Base-by-base conservation (phyloP, 30 jellyfish, hydroid and myxozoan species). In the Turritopsis dohrnii region DNA sequence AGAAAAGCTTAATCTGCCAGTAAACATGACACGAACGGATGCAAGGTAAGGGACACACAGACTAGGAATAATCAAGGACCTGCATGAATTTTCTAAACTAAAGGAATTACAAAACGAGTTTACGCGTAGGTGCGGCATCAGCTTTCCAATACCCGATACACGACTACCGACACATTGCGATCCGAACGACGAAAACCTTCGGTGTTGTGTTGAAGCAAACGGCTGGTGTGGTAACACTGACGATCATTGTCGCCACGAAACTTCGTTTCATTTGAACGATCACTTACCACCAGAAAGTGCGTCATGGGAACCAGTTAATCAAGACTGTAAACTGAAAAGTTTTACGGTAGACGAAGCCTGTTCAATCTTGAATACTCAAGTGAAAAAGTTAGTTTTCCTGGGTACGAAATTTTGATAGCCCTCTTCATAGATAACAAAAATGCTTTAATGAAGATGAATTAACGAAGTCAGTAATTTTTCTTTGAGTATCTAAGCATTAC, bases 171-270 rank as follows among this genome's bases (percentile, higher is more conserved):
- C 92, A 7, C 60, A 71, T 21, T 88, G 96, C 66, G 72, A 88
- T 53, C 54, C 92, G 18, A 27, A 86, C 19, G 71, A 69, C 27
- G 41, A 71, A 29, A 28, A 25, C 28, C 41, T 29, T n/a, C 83
- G 27, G 26, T 88, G 96, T 74, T 88, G 96, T 77, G 72, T 41
- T 65, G 96, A 88, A 80, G 77, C 76, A 17, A 83, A 85, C 5
- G 89, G 92, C 8, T 88, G 92, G 92, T 88, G 96, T 84, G 96
- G 96, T 16, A 88, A 72, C 83, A 84, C 92, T 1, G 1, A 52
- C 17, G 69, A 75, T 21, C 96, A 88, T 53, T 88, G 96, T 80
- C 29, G 19, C 0, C 85, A 82, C 28, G 81, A 76, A 52, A 52
- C 28, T 21, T 75, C 93, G 41, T 53, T 79, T 13, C 53, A 88